Base-by-base conservation (phyloP, 2,888 invertebrate genomes). In the Drosophila macrospina region DNA sequence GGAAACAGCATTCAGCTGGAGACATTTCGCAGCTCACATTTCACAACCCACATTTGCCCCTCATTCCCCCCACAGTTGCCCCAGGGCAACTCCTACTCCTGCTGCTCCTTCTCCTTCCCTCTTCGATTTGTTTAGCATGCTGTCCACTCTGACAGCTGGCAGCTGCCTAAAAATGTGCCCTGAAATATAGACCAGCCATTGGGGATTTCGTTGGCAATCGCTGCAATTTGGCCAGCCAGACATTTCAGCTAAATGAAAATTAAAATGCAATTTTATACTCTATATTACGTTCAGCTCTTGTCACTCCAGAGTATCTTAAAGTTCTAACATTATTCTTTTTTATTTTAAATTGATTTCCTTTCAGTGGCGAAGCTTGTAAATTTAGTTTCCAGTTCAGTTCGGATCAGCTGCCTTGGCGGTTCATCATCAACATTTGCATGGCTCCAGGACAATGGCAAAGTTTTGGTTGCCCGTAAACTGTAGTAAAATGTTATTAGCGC, bases 401-500 rank as follows among this genome's bases (percentile, higher is more conserved):
- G 56, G 45, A 54, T 64, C 48, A 16, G 54, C 20, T 48, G 24
- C 20, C 15, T 55, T 59, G 62, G 59, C 42, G 50, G 50, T 28
- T 69, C 55, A 39, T 76, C 65, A 71, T 59, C 52, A 71, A 56
- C 52, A 71, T 74, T 74, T 68, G 56, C 69, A 64, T 63, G 57
- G 55, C 37, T 59, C 32, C 8, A 41, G 60, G 60, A 54, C 30
- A 41, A n/a, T n/a, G 41, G 37, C 57, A 59, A 65, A 71, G 54
- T 80, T 72, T 41, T 37, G 54, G 52, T 60, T 54, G 20, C 42
- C 54, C n/a, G 55, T 57, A 76, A 76, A 85, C 61, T 76, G 62
- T 75, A 73, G 69, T 76, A 69, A 79, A 85, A 85, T 82, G 78
- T 85, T 85, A 87, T 85, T 87, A 85, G 72, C 80, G 70, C 86